These are phyloP conservation scores for Zapus hudsonius DNA, from an alignment of 2,113 vertebrate genomes.

Conservation along the genomic window DNA sequence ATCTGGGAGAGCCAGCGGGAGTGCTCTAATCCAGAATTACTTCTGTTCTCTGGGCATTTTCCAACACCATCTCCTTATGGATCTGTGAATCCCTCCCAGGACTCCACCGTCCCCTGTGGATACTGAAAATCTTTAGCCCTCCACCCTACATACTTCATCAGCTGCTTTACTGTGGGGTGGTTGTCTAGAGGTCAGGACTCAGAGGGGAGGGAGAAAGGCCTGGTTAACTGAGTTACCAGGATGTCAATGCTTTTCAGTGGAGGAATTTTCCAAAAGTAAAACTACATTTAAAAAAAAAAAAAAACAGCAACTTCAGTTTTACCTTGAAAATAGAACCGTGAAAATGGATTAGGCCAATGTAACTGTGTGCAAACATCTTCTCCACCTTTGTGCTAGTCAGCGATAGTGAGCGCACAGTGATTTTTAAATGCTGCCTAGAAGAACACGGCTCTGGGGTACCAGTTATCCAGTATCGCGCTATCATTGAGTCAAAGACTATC, in stretches of 20 bases:
- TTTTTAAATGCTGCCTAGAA: constrained; percentile 36
- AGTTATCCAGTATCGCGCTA: not conserved
- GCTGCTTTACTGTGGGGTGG: not conserved
- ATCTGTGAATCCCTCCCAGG: constrained; percentile 62
- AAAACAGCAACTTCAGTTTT: constrained; percentile 24
- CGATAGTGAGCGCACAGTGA: not conserved
- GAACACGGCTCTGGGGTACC: not conserved
- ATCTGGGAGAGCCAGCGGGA: constrained; percentile 36
- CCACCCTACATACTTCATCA: constrained; percentile 19
- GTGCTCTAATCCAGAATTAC: constrained; percentile 38
- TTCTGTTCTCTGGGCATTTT: constrained; percentile 50
- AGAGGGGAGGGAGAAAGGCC: not conserved
- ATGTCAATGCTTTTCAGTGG: constrained; percentile 61
- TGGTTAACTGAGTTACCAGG: constrained; percentile 33
- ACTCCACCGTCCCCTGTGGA: constrained; percentile 58
- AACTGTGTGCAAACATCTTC: not conserved
- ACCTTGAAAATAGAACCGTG: constrained; percentile 50
- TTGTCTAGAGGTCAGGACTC: constrained; percentile 53
- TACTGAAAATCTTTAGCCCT: constrained; percentile 62
- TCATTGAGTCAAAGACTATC: not conserved
- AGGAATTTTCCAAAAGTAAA: constrained; percentile 66
- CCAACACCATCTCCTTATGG: constrained; percentile 51
- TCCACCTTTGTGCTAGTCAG: constrained; percentile 8
- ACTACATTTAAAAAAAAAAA: constrained; percentile 31
- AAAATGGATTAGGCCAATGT: constrained; percentile 37